Evolutionary conservation across 2,113 vertebrate genomes (phyloP).

Genomic region (Microcebus griseorufus): DNA sequence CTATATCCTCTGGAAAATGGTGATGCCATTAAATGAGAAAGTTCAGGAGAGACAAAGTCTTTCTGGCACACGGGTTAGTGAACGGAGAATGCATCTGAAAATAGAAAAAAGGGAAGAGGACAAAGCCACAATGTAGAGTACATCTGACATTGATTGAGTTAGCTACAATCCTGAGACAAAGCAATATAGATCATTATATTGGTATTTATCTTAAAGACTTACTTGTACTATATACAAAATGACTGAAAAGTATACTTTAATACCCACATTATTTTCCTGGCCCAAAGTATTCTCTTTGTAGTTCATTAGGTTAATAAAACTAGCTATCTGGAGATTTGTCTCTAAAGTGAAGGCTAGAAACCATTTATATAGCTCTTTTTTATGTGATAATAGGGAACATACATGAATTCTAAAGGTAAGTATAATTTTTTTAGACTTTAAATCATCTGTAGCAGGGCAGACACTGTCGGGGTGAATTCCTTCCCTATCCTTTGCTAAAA

Average conservation of each 20-base stretch:
- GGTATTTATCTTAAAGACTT: neutral
- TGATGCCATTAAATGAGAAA: neutral
- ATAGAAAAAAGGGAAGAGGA: neutral
- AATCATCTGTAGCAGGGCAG: neutral
- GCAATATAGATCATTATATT: neutral
- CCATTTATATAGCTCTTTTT: neutral
- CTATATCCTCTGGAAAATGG: neutral
- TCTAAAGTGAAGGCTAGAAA: neutral
- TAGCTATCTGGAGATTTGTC: neutral
- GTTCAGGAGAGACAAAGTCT: neutral
- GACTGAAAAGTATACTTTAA: neutral
- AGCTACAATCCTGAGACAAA: neutral
- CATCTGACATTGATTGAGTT: neutral
- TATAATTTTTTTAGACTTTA: neutral
- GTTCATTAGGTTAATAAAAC: constrained; percentile 3
- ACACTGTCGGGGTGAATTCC: neutral
- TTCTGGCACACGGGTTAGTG: neutral
- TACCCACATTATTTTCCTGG: neutral
- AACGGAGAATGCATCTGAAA: neutral
- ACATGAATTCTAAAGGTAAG: neutral
- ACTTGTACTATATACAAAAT: neutral
- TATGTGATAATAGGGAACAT: neutral
- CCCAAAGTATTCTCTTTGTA: neutral
- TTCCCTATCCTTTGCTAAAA: neutral
- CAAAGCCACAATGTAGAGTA: neutral